Evolutionary conservation across 2,113 vertebrate genomes (phyloP), one percentile per base, ranked within the genome.

Genomic region (Ailuropoda melanoleuca): DNA sequence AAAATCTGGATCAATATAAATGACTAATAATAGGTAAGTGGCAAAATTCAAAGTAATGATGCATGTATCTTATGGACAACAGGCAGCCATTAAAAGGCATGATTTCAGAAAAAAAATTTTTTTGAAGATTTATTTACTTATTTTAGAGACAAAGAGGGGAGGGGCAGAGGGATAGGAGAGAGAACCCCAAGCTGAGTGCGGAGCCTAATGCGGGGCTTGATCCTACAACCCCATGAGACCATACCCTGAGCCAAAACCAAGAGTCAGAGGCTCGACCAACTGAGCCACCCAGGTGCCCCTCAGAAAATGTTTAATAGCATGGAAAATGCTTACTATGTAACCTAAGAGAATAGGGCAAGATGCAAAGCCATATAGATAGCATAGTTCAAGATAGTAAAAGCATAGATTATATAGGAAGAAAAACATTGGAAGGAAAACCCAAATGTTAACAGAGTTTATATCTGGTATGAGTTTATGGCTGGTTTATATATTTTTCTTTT

Each of bases 401-500:
- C 8, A 83, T 3, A 92, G 34, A 53, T 92, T 48, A 24, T 37
- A n/a, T n/a, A 60, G 24, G 31, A 90, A 94, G 34, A 66, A 95
- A 97, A 90, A 80, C 55, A 74, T 17, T 92, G 26, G 60, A 85
- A 93, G 8, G 34, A 58, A 96, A 96, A 84, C 13, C 34, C 24
- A 53, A 90, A 86, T 89, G 15, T 82, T 82, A 68, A 68, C 29
- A 21, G 53, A 92, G 21, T 96, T 88, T 89, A 66, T 88, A 78
- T 77, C 39, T 95, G 75, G 31, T 64, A 55, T 55, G 26, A 87
- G 21, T 74, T 95, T 93, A 68, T 92, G 39, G 15, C 1, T 78
- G 17, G n/a, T 29, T 93, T 94, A 77, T 48, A 14, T 93, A 39
- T 94, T 84, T 93, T 86, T 62, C 58, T 91, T 95, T 87, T 68